These are phyloP conservation scores for Macrobrachium nipponense DNA, from an alignment of 1,140 invertebrate genomes.

Conservation along the genomic window DNA sequence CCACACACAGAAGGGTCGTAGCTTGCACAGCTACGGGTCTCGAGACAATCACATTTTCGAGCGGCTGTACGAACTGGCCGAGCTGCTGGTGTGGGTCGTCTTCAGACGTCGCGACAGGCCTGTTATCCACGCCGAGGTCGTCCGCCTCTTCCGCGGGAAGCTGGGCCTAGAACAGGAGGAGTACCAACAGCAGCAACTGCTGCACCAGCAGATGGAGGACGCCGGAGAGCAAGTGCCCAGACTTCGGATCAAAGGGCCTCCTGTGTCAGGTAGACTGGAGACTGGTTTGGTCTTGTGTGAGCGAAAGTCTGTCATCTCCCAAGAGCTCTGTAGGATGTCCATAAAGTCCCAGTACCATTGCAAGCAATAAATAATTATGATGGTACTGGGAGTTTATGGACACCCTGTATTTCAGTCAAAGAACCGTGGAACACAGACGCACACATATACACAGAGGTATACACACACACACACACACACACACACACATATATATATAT, in stretches of 20 bases:
- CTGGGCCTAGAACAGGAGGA: conserved; percentile 13
- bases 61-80: conserved; percentile 34
- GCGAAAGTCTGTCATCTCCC: too few species aligned
- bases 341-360: too few species aligned
- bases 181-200: conserved; percentile 16
- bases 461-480: not conserved
- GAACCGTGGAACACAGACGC: not conserved
- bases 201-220: conserved; percentile 1
- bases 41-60: conserved; percentile 50
- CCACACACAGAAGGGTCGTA: conserved; percentile 19
- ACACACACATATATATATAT: not conserved
- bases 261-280: too few species aligned
- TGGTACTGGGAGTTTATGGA: too few species aligned
- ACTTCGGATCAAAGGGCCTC: too few species aligned
- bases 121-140: conserved; percentile 46
- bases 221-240: not conserved
- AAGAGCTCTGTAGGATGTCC: too few species aligned
- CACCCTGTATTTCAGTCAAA: too few species aligned
- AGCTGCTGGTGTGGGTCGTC: conserved; percentile 41
- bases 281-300: too few species aligned
- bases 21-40: conserved; percentile 33
- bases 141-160: conserved; percentile 47
- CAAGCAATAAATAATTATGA: too few species aligned
- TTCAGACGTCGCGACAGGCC: conserved; percentile 36
- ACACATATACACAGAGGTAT: not conserved